These are phyloP conservation scores for Chelonus insularis DNA, from an alignment of 1,140 invertebrate species.

Conservation along the genomic window DNA sequence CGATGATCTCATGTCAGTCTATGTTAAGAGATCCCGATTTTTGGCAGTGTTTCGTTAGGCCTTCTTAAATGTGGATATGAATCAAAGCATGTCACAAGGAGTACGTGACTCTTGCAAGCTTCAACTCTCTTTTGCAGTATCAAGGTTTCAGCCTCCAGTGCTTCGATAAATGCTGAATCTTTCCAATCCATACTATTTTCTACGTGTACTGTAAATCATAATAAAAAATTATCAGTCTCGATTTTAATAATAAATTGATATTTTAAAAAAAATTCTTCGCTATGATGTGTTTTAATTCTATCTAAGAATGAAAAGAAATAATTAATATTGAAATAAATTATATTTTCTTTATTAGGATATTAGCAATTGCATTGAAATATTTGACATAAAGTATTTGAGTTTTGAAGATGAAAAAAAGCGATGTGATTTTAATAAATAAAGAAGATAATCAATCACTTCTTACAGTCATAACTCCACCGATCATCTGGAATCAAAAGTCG, in stretches of 20 bases:
- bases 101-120: conserved; percentile 63
- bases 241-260: background rate
- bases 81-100: conserved; percentile 64
- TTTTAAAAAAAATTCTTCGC: background rate
- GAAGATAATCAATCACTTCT: no score
- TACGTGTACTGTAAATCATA: conserved; percentile 58
- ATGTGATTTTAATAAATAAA: no score
- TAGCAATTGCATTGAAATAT: no score
- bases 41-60: conserved; percentile 33
- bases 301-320: no score
- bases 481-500: conserved; percentile 59
- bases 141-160: conserved; percentile 61
- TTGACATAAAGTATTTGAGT: no score
- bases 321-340: no score
- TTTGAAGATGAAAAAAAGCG: no score
- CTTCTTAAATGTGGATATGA: conserved; percentile 39
- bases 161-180: conserved; percentile 63
- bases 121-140: conserved; percentile 63
- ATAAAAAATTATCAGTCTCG: conserved; percentile 3
- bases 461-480: conserved; percentile 67
- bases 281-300: no score
- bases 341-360: no score
- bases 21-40: conserved; percentile 48
- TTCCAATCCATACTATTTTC: conserved; percentile 62
- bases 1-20: conserved; percentile 47